A percentile compares a stretch with the other conserved stretches of the same genome.
These are phyloP conservation scores for Idaea dimidiata DNA, from an alignment of 2,888 invertebrate genomes.

Conservation along the genomic window DNA sequence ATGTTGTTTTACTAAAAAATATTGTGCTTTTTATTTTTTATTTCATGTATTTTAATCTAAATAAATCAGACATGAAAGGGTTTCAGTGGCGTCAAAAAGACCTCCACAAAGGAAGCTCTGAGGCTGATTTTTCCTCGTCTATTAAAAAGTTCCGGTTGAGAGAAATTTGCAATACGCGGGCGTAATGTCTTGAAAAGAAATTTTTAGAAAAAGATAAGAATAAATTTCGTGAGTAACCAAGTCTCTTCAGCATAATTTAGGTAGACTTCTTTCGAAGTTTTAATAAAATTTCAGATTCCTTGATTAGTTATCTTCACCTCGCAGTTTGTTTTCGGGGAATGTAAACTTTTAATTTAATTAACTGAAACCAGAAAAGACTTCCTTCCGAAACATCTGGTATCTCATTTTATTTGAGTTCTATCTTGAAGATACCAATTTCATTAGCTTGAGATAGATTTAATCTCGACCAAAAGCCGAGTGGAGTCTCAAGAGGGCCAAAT, in stretches of 20 bases:
- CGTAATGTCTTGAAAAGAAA: not conserved
- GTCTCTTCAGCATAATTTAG: not conserved
- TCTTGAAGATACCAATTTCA: constrained; percentile 55
- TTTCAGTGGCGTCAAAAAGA: not conserved
- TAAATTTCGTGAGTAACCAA: not conserved
- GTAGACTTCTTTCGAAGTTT: not conserved
- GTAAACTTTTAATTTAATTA: constrained; percentile 5
- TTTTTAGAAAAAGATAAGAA: not conserved
- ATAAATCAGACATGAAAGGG: not conserved
- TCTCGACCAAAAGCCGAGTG: constrained; percentile 54
- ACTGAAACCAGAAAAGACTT: not conserved
- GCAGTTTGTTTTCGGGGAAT: not conserved
- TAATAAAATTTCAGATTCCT: not conserved
- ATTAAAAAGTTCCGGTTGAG: not conserved
- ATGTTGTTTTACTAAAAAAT: not conserved
- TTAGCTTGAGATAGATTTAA: constrained; percentile 68
- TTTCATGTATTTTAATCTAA: not conserved
- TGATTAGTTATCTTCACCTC: not conserved
- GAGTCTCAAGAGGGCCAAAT: constrained; percentile 72
- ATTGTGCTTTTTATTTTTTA: not conserved
- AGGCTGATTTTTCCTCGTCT: not conserved
- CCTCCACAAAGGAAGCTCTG: not conserved
- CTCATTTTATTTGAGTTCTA: constrained; percentile 30
- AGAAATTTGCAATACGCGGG: not conserved
- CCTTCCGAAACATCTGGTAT: constrained; percentile 5